Evolutionary conservation across 2,888 invertebrate species (phyloP).

Genomic region (Seira musarum): DNA sequence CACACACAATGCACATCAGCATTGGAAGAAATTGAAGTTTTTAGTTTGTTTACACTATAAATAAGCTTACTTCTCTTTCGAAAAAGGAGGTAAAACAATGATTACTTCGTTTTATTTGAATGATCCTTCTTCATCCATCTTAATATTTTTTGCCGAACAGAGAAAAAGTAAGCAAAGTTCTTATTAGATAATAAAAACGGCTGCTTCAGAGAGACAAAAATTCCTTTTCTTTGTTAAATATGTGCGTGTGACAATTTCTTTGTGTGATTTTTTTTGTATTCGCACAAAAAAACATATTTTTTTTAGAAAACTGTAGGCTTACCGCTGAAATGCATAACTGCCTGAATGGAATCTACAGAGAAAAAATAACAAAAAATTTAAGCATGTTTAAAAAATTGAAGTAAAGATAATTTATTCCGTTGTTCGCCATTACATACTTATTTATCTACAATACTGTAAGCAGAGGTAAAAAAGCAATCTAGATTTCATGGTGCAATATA

Average conservation of each 20-base stretch:
- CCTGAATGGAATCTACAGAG: constrained; percentile 69
- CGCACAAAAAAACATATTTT: background rate
- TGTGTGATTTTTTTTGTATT: background rate
- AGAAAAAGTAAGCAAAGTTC: background rate
- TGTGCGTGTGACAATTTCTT: background rate
- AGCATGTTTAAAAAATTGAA: constrained; percentile 34
- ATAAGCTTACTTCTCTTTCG: no score
- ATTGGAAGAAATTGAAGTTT: no score
- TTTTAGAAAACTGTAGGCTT: constrained; percentile 55
- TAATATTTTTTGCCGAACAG: background rate
- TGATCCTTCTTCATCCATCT: constrained; percentile 59
- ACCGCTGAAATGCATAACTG: constrained; percentile 69
- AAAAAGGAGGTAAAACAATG: no score
- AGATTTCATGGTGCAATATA: no score
- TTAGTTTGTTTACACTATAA: no score
- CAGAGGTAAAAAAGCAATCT: no score
- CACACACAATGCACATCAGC: no score
- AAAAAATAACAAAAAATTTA: constrained; percentile 57
- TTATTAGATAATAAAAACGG: background rate
- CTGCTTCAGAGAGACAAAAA: constrained; percentile 1
- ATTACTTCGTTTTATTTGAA: constrained; percentile 17
- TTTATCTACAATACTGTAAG: no score
- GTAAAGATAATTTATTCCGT: no score
- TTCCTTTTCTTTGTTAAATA: background rate
- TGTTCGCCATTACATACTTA: no score